Evolutionary conservation across 2,888 invertebrate genomes (phyloP), one percentile per base, ranked within the genome.

Genomic region (Odontocolon sp.): DNA sequence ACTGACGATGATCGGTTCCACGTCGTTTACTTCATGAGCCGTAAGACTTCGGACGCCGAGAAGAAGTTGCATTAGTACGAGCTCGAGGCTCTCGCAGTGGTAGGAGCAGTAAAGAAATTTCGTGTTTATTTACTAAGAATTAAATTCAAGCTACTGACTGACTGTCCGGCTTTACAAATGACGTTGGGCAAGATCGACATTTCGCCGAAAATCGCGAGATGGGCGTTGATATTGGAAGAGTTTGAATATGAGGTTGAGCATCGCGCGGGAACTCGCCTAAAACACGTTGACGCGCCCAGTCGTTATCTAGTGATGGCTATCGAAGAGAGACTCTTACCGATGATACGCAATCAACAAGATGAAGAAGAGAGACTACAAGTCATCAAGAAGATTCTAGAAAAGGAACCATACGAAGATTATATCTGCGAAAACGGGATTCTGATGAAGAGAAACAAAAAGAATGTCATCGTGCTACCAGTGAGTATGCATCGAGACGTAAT

Each of bases 401-500:
- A 23, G 1, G 8, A 42, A 3, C 42, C 21, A 1, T 33, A 33
- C 9, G 31, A 28, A 11, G 33, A 45, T 8, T 63, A 38, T 6
- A 0, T 18, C 1, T 14, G 4, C 9, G 26, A 42, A 11, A 42
- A 61, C 16, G 61, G 59, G 9, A 3, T 79, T 3, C n/a, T 80
- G n/a, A 77, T 69, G 36, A 67, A 54, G n/a, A 52, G 64, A 3
- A 8, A 40, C 1, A 78, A 66, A 1, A 42, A 59, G 18, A 16
- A 38, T 0, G 42, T 59, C 6, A 5, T 89, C 4, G 86, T 87
- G 0, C 81, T 90, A 26, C 90, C 90, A 0, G 83, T 77, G 11
- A 14, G 18, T 8, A 86, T 91, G 86, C 84, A 88, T 67, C 72
- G 63, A 3, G 86, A 90, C 64, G 82, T 91, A 0, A 89, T 91